These are phyloP conservation scores for Tokudaia tokunoshimensis DNA, from an alignment of 2,797 vertebrate genomes.

Conservation along the genomic window DNA sequence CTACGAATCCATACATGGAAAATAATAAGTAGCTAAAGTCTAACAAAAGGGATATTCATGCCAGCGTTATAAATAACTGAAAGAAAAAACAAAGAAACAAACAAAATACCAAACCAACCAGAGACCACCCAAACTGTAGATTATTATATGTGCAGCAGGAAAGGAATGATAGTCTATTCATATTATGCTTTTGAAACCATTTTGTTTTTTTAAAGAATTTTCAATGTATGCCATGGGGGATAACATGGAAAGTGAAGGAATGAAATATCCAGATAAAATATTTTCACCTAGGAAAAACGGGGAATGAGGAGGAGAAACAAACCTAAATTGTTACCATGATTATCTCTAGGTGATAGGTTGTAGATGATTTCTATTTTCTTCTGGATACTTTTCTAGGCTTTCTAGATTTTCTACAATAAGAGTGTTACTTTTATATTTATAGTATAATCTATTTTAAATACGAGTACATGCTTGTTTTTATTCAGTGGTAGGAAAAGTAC, in stretches of 20 bases:
- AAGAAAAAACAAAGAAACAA: not conserved
- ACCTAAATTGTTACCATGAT: not conserved
- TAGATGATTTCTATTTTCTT: conserved; percentile 63
- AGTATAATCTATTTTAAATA: conserved; percentile 23
- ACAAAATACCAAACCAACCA: not conserved
- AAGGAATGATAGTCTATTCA: not conserved
- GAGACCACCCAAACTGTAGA: not conserved
- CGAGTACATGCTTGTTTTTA: conserved; percentile 9
- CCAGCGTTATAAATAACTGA: not conserved
- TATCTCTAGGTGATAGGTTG: not conserved
- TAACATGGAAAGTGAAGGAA: conserved; percentile 18
- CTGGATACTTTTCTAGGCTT: conserved; percentile 65
- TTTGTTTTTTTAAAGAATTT: conserved; percentile 8
- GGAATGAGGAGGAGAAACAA: conserved; percentile 12
- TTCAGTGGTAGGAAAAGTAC: not conserved
- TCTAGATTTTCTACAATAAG: conserved; percentile 68
- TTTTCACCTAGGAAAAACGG: not conserved
- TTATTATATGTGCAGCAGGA: not conserved
- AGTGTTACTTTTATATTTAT: conserved; percentile 72
- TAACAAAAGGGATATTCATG: conserved; percentile 36
- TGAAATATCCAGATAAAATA: not conserved
- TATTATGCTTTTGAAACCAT: not conserved
- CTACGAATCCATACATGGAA: conserved; percentile 40
- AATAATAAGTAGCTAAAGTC: conserved; percentile 27
- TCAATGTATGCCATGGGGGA: not conserved